phyloP scores from a whole-genome alignment of 1,140 invertebrate genomes.

The Periplaneta americana region DNA sequence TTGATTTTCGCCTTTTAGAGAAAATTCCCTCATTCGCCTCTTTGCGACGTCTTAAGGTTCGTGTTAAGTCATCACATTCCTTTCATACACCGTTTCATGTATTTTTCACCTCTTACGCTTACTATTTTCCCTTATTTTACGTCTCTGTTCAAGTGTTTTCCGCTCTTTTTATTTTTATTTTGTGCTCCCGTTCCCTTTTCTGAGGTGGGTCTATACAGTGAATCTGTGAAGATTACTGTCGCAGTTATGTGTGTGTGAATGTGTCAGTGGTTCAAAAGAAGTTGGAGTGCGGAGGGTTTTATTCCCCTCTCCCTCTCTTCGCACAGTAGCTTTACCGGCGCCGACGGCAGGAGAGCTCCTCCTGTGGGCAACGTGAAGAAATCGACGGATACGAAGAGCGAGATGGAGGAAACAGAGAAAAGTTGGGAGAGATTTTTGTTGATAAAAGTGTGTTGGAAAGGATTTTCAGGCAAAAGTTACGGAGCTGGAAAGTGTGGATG shows the following conservation, averaged over 20 bases:
- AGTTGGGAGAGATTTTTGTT: not conserved
- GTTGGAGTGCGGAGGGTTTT: not conserved
- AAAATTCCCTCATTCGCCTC: not conserved
- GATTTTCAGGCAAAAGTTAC: constrained; percentile 7
- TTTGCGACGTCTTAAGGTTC: not conserved
- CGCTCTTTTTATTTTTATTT: constrained; percentile 1
- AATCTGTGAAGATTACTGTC: constrained; percentile 1
- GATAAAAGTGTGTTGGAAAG: not conserved
- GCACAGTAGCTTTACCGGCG: not conserved
- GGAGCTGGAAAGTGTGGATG: constrained; percentile 7
- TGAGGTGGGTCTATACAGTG: not conserved
- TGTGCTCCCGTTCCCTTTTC: not conserved
- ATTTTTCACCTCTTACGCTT: not conserved
- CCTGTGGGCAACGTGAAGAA: not conserved
- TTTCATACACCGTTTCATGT: not conserved
- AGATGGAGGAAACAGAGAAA: not conserved
- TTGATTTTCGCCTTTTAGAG: too few relatives aligned
- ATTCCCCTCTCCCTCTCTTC: not conserved
- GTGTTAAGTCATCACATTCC: not conserved
- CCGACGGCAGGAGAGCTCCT: not conserved
- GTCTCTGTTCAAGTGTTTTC: not conserved
- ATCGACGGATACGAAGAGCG: not conserved
- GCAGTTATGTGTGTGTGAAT: not conserved
- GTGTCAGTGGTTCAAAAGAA: not conserved
- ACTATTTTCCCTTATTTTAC: not conserved